Evolutionary conservation across 1,140 invertebrate genomes (phyloP).

Genomic region (Bombus waltoni): DNA sequence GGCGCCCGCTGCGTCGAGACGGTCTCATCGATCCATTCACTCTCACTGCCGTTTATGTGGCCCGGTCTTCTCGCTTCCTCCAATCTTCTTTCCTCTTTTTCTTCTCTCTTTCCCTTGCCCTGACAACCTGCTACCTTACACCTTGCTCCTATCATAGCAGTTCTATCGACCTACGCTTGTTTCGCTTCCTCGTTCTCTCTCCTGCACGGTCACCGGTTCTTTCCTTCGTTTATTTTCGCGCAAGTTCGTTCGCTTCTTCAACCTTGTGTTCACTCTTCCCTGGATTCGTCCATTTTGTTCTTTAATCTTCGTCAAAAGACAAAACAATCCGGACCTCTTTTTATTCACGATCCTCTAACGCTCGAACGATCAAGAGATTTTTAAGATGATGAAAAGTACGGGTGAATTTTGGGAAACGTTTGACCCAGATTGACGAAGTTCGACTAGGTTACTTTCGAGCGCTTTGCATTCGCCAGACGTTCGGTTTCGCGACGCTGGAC

Average conservation of each 20-base stretch:
- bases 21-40: slow-evolving; percentile 69
- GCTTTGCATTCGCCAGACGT: slow-evolving; percentile 1
- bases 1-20: slow-evolving; percentile 62
- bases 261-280: background rate
- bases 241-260: background rate
- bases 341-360: background rate
- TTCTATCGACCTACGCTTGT: background rate
- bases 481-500: slow-evolving; percentile 10
- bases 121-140: slow-evolving; percentile 31
- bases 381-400: background rate
- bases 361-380: background rate
- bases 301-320: slow-evolving; percentile 3
- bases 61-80: slow-evolving; percentile 27
- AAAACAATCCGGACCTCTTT: background rate
- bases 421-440: background rate
- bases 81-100: background rate
- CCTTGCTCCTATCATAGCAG: slow-evolving; percentile 4
- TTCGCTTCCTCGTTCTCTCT: background rate
- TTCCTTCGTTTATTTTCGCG: background rate
- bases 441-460: background rate
- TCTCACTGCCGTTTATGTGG: slow-evolving; percentile 54
- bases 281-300: background rate
- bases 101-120: slow-evolving; percentile 17
- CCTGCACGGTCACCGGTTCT: background rate
- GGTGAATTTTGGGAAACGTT: background rate